Percentiles rank a stretch among this genome's conserved stretches.
Conservation (phyloP, 2,888 invertebrate genomes). For the Conchocele bisecta region DNA sequence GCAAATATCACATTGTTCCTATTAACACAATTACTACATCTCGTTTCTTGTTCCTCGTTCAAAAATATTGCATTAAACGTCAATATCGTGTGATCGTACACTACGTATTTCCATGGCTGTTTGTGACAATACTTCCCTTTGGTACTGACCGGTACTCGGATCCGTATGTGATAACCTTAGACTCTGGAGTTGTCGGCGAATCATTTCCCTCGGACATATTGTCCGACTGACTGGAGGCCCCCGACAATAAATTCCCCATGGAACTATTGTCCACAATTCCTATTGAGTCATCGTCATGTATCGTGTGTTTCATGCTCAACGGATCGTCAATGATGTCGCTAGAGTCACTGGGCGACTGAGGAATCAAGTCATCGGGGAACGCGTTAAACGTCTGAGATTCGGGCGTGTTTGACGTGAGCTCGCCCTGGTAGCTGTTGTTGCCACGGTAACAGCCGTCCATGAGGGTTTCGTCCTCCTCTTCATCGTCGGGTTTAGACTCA, state of each 20-base stretch:
- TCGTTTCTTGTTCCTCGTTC: too few relatives aligned
- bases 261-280: too few relatives aligned
- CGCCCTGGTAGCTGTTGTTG: constrained; percentile 36
- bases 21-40: too few relatives aligned
- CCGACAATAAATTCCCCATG: too few relatives aligned
- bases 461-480: constrained; percentile 43
- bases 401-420: constrained; percentile 20
- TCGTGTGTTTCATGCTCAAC: neutral
- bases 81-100: too few relatives aligned
- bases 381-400: constrained; percentile 35
- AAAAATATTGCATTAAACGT: too few relatives aligned
- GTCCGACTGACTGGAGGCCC: too few relatives aligned
- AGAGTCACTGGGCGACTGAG: constrained; percentile 10
- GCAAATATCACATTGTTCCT: too few relatives aligned
- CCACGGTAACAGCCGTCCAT: constrained; percentile 47
- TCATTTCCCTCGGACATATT: constrained; percentile 22
- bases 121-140: too few relatives aligned
- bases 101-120: too few relatives aligned
- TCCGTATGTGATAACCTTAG: constrained; percentile 16
- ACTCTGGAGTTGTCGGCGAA: constrained; percentile 18
- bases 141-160: too few relatives aligned
- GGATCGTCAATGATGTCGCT: neutral
- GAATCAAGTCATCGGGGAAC: constrained; percentile 26
- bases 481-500: constrained; percentile 66
- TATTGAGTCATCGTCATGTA: too few relatives aligned